Evolutionary conservation across 1,140 invertebrate genomes (phyloP).

Genomic region (Andricus grossulariae): DNA sequence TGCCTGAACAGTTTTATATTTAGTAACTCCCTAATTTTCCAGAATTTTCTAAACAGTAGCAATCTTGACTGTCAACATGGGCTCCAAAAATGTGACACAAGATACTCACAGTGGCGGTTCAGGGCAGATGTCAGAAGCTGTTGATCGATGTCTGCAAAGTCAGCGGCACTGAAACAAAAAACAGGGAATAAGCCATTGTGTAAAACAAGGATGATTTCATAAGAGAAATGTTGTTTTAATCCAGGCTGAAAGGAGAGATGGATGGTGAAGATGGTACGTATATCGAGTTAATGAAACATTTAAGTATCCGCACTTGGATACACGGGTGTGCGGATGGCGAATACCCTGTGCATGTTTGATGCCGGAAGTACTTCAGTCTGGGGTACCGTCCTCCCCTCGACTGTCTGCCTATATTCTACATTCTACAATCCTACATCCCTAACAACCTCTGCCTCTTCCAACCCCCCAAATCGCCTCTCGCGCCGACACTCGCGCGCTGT

Average conservation of each 20-base stretch:
- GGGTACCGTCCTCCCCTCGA: slow-evolving; percentile 36
- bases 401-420: background rate
- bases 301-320: slow-evolving; percentile 40
- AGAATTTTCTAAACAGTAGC: no score
- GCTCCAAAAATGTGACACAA: background rate
- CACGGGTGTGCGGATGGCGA: slow-evolving; percentile 32
- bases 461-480: slow-evolving; percentile 2
- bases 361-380: slow-evolving; percentile 65
- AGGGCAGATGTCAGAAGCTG: slow-evolving; percentile 65
- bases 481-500: slow-evolving; percentile 59
- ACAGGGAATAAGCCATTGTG: background rate
- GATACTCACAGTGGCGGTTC: slow-evolving; percentile 66
- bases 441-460: slow-evolving; percentile 33
- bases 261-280: background rate
- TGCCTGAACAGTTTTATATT: no score
- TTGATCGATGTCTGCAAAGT: slow-evolving; percentile 56
- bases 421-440: background rate
- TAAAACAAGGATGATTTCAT: background rate
- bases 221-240: background rate
- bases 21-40: no score
- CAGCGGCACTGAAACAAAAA: slow-evolving; percentile 56
- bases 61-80: background rate
- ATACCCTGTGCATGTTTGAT: slow-evolving; percentile 63
- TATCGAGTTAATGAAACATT: slow-evolving; percentile 42
- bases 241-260: background rate